These are phyloP conservation scores for Trinorchestia longiramus DNA, from an alignment of 1,140 invertebrate genomes.

Conservation along the genomic window DNA sequence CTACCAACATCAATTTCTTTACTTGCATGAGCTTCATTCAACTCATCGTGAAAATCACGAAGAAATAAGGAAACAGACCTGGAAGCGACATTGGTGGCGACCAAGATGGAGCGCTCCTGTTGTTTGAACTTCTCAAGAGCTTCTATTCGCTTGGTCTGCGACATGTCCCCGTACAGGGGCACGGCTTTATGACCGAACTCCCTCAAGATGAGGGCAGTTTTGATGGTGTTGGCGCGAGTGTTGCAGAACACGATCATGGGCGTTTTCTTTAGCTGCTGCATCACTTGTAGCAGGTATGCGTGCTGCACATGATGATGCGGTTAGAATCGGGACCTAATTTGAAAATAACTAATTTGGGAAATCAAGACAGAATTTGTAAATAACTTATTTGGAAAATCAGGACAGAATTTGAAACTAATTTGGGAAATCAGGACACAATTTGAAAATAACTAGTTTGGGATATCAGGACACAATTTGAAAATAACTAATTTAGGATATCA, in stretches of 20 bases:
- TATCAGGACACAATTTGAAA: no score
- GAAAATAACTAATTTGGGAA: no score
- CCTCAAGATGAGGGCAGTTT: conserved; percentile 61
- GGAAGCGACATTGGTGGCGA: conserved; percentile 98
- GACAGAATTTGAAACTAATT: no score
- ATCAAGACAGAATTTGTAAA: no score
- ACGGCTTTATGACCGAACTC: conserved; percentile 77
- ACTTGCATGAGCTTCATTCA: conserved; percentile 68
- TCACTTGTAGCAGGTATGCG: conserved; percentile 94
- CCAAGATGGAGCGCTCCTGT: conserved; percentile 86
- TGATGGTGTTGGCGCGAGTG: conserved; percentile 60
- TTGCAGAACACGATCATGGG: conserved; percentile 64
- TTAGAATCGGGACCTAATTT: background rate
- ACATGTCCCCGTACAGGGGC: conserved; percentile 97
- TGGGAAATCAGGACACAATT: no score
- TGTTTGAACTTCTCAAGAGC: conserved; percentile 93
- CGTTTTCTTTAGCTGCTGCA: conserved; percentile 74
- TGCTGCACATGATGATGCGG: conserved; percentile 81
- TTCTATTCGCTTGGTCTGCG: conserved; percentile 91
- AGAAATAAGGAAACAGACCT: conserved; percentile 76
- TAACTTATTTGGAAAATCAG: no score
- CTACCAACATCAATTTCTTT: background rate
- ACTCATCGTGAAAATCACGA: conserved; percentile 84
- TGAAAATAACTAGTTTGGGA: no score
- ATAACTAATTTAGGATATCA: no score